These are phyloP conservation scores for Drosophila prolongata DNA, from an alignment of 2,888 invertebrate species.

Conservation along the genomic window DNA sequence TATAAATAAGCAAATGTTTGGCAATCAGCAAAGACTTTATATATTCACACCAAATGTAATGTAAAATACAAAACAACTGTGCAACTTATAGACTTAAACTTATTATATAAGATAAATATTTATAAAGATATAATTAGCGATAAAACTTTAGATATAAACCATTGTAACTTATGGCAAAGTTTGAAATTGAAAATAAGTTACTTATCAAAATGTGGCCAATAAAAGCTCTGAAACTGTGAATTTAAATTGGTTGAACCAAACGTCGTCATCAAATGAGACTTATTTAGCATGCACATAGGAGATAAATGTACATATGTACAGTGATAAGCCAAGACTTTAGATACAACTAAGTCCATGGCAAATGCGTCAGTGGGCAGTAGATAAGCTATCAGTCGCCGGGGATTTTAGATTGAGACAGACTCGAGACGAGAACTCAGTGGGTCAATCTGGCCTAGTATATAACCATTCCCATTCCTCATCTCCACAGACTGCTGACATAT, in stretches of 20 bases:
- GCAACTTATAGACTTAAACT: too few species aligned
- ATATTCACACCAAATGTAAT: too few species aligned
- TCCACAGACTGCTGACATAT: not conserved
- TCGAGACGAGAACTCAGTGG: constrained; percentile 30
- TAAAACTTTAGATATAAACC: not conserved
- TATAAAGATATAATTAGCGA: too few species aligned
- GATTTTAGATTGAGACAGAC: constrained; percentile 39
- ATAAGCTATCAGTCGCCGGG: constrained; percentile 22
- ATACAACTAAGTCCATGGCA: constrained; percentile 31
- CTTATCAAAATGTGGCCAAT: too few species aligned
- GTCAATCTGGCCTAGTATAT: constrained; percentile 15
- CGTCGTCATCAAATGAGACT: constrained; percentile 49
- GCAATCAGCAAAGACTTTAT: too few species aligned
- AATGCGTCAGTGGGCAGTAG: constrained; percentile 35
- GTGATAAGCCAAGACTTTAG: constrained; percentile 43
- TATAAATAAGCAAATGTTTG: too few species aligned
- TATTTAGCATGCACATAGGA: constrained; percentile 27
- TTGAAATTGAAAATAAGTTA: not conserved
- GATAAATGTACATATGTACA: not conserved
- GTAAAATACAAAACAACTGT: too few species aligned
- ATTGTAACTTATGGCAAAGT: not conserved
- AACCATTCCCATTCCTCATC: not conserved
- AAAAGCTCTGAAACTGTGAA: not conserved
- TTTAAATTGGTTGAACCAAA: not conserved
- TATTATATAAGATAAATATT: too few species aligned